Conservation (phyloP, 2,797 vertebrate genomes). For the Cercopithecus diana region DNA sequence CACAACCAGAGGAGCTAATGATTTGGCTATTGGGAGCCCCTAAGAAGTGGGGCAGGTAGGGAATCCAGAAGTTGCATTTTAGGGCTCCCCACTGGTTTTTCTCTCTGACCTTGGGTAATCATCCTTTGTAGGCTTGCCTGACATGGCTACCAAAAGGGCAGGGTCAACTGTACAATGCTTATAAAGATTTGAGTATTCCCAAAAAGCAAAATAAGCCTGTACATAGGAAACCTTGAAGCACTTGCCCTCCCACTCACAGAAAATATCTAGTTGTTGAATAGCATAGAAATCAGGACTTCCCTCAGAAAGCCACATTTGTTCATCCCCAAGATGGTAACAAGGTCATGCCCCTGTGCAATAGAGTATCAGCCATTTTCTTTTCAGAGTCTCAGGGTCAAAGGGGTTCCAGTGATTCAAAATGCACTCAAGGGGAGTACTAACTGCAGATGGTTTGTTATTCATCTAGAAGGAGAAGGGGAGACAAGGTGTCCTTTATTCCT, state of each 20-base stretch:
- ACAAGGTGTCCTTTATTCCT: background rate
- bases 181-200: background rate
- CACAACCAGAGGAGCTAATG: background rate
- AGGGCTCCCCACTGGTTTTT: background rate
- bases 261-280: too few relatives aligned
- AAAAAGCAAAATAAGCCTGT: too few relatives aligned
- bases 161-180: background rate
- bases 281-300: too few relatives aligned
- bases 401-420: background rate
- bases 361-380: background rate
- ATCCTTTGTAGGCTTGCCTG: background rate
- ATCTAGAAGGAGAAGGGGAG: background rate
- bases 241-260: too few relatives aligned
- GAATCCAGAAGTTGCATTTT: background rate
- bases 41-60: background rate
- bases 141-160: background rate
- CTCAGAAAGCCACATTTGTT: background rate
- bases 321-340: background rate
- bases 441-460: background rate
- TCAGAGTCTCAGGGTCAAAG: background rate
- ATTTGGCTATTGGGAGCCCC: background rate
- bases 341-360: background rate
- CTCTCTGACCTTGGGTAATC: background rate
- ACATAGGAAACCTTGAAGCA: too few relatives aligned
- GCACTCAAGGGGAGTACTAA: too few relatives aligned